Conservation (phyloP, 2,888 invertebrate species). For the Macrosiphum euphorbiae region DNA sequence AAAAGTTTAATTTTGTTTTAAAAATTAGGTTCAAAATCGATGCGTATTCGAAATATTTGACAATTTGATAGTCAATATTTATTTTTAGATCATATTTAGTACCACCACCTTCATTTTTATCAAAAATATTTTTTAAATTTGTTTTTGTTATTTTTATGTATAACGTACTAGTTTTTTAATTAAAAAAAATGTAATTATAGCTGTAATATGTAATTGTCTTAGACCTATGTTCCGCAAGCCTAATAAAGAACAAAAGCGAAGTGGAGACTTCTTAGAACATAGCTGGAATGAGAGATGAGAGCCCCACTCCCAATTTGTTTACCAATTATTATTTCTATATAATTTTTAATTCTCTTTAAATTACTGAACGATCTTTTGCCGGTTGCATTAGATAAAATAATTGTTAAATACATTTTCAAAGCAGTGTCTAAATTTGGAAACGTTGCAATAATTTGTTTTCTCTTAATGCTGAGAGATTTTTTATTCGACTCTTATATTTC, state of each 20-base stretch:
- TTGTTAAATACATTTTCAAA: not conserved
- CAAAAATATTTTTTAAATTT: not conserved
- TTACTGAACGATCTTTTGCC: not conserved
- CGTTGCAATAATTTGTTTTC: not conserved
- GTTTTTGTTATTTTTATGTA: not conserved
- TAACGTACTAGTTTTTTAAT: not conserved
- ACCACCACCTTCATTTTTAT: not conserved
- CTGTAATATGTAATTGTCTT: not conserved
- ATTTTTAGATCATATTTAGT: not conserved
- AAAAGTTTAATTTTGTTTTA: not conserved
- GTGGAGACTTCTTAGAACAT: not conserved
- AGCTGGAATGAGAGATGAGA: not conserved
- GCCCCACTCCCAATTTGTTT: not conserved
- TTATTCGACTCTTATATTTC: too few relatives aligned
- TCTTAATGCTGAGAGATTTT: too few relatives aligned
- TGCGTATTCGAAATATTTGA: not conserved
- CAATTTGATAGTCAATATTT: too few relatives aligned
- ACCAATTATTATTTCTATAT: not conserved
- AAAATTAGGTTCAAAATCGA: not conserved
- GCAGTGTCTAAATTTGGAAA: conserved; percentile 15
- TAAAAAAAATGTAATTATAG: not conserved
- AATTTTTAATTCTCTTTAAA: conserved; percentile 8
- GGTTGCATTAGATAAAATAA: not conserved
- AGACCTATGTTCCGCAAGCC: not conserved
- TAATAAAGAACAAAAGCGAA: not conserved